phyloP scores from a whole-genome alignment of 2,113 vertebrate species.

The Corynorhinus townsendii region DNA sequence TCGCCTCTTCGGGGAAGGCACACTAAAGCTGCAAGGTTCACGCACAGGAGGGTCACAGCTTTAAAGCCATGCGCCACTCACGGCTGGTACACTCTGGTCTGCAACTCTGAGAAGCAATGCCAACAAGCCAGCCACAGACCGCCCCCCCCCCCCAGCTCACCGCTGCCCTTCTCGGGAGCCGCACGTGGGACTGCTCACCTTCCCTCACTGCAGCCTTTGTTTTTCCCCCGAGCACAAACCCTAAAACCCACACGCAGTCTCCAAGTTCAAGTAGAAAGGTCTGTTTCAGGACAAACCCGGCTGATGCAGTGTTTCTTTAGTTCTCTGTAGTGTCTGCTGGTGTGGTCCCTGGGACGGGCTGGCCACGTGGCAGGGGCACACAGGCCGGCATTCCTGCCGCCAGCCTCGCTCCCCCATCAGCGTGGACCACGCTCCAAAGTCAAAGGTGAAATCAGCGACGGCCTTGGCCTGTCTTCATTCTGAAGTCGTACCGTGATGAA shows the following conservation, averaged over 20 bases:
- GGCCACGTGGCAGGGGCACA: background rate
- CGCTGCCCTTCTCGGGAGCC: background rate
- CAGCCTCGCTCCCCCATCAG: background rate
- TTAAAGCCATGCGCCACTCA: background rate
- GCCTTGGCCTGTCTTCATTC: conserved; percentile 45
- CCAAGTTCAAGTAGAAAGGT: conserved; percentile 38
- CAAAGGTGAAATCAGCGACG: background rate
- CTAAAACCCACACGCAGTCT: background rate
- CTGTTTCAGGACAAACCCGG: background rate
- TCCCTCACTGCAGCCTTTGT: background rate
- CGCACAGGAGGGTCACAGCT: background rate
- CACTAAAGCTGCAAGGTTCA: background rate
- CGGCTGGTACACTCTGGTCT: background rate
- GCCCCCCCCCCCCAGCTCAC: background rate
- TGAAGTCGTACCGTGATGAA: conserved; percentile 49
- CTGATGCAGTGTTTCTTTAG: conserved; percentile 32
- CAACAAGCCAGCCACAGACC: background rate
- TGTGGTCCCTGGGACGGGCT: background rate
- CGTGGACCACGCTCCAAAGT: background rate
- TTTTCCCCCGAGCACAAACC: background rate
- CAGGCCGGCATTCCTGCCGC: background rate
- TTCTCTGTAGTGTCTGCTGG: conserved; percentile 48
- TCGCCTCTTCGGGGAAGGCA: background rate
- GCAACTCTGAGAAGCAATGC: background rate
- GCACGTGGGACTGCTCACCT: background rate